Evolutionary conservation across 1,140 invertebrate species (phyloP), one percentile per base, ranked within the genome.

Genomic region (Eurosta solidaginis): DNA sequence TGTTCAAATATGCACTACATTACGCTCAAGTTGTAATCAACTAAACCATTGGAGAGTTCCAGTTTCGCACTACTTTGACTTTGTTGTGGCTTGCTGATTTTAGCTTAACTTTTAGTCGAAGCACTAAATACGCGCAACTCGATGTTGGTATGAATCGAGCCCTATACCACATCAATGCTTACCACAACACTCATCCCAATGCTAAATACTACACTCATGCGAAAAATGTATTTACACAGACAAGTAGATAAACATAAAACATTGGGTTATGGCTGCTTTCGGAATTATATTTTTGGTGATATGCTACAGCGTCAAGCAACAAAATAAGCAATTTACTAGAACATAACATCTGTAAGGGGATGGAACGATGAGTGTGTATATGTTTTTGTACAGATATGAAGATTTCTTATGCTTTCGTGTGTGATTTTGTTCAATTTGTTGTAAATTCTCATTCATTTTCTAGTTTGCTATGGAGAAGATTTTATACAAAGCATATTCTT

Each of bases 1-100:
- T n/a, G n/a, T n/a, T n/a, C n/a, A n/a, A n/a, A n/a, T n/a, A n/a
- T n/a, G n/a, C 7, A 20, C 6, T 4, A 5, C 59, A 68, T 27
- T 22, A 1, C 22, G 59, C 59, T 68, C 22, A n/a, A 40, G 59
- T n/a, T 68, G 59, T 68, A 68, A 68, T 68, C 59, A 68, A 68
- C 33, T 20, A 29, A 12, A 33, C 27, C 29, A 40, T 10, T n/a
- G 59, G 59, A 68, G n/a, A 40, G 33, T 3, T 68, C n/a, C 59
- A n/a, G n/a, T n/a, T n/a, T 22, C 10, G 33, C 33, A 40, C 6
- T 27, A 68, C 4, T 68, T 42, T 42, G 59, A 20, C 6, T n/a
- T n/a, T 68, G 59, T 17, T 68, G 33, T 68, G 59, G 59, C 59
- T 68, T 68, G 59, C n/a, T n/a, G n/a, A n/a, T n/a, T n/a, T n/a